Conservation (phyloP, 2,888 invertebrate species). For the Drosophila kuntzei region DNA sequence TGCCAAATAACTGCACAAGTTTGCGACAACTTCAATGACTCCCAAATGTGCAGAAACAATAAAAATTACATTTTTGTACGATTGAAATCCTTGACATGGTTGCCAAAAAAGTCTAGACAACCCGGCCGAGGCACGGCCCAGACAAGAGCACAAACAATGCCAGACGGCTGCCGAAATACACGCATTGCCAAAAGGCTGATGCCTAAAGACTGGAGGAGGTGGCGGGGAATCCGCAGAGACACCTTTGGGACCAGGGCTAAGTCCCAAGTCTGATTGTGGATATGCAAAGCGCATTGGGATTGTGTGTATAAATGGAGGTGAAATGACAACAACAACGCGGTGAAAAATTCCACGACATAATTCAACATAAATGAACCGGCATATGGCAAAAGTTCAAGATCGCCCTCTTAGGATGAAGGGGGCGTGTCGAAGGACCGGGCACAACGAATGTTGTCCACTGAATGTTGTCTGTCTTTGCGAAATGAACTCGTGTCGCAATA, state of each 20-base stretch:
- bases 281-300: slow-evolving; percentile 56
- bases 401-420: slow-evolving; percentile 13
- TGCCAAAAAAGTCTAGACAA: slow-evolving; percentile 58
- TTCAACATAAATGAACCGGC: slow-evolving; percentile 58
- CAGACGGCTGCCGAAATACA: slow-evolving; percentile 57
- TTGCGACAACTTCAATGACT: slow-evolving; percentile 38
- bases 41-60: slow-evolving; percentile 63
- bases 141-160: slow-evolving; percentile 44
- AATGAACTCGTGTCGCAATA: slow-evolving; percentile 74
- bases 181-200: slow-evolving; percentile 9
- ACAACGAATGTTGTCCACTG: slow-evolving; percentile 20
- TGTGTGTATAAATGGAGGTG: slow-evolving; percentile 24
- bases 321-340: slow-evolving; percentile 38
- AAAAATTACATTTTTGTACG: slow-evolving; percentile 54
- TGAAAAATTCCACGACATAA: slow-evolving; percentile 59
- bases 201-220: neutral
- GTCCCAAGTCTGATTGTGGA: neutral
- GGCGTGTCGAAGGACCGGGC: slow-evolving; percentile 26
- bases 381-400: slow-evolving; percentile 49
- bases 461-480: slow-evolving; percentile 43
- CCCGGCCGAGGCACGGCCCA: slow-evolving; percentile 12
- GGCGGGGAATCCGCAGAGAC: slow-evolving; percentile 21
- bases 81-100: slow-evolving; percentile 64
- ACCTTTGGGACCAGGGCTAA: slow-evolving; percentile 38
- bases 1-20: slow-evolving; percentile 54